Percentiles rank a stretch among this genome's conserved stretches.
These are phyloP conservation scores for Dioctria rufipes DNA, from an alignment of 2,888 invertebrate genomes.

Conservation along the genomic window DNA sequence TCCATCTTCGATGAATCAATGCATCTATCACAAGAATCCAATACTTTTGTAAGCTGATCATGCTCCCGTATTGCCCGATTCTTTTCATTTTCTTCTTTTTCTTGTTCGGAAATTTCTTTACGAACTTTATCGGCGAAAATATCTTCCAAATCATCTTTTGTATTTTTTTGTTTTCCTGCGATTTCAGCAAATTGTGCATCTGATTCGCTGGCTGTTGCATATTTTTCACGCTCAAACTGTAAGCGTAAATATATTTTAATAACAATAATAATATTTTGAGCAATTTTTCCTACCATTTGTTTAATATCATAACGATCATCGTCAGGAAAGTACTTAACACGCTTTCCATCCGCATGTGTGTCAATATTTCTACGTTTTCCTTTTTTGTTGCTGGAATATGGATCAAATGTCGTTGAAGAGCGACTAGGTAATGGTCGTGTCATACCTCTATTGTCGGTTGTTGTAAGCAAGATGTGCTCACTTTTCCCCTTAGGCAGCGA, in stretches of 20 bases:
- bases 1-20: conserved; percentile 84
- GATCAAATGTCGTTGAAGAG: conserved; percentile 51
- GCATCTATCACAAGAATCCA: conserved; percentile 89
- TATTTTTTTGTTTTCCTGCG: conserved; percentile 77
- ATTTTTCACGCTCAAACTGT: conserved; percentile 86
- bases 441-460: conserved; percentile 79
- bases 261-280: too few relatives aligned
- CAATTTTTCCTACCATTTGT: conserved; percentile 77
- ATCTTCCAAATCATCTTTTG: conserved; percentile 86
- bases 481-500: conserved; percentile 50
- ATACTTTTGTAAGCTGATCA: conserved; percentile 76
- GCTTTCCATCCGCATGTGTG: conserved; percentile 82
- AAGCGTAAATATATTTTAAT: neutral
- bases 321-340: conserved; percentile 88
- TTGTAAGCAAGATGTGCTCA: conserved; percentile 78
- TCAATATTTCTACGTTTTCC: conserved; percentile 74
- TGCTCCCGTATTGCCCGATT: conserved; percentile 83
- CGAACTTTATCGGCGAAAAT: conserved; percentile 86
- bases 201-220: conserved; percentile 84
- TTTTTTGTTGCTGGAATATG: conserved; percentile 69
- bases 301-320: conserved; percentile 90
- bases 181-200: conserved; percentile 85
- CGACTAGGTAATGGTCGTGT: conserved; percentile 75
- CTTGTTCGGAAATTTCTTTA: conserved; percentile 76
- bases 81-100: conserved; percentile 76